Conservation (phyloP, 2,888 invertebrate species). For the Phorcus lineatus region DNA sequence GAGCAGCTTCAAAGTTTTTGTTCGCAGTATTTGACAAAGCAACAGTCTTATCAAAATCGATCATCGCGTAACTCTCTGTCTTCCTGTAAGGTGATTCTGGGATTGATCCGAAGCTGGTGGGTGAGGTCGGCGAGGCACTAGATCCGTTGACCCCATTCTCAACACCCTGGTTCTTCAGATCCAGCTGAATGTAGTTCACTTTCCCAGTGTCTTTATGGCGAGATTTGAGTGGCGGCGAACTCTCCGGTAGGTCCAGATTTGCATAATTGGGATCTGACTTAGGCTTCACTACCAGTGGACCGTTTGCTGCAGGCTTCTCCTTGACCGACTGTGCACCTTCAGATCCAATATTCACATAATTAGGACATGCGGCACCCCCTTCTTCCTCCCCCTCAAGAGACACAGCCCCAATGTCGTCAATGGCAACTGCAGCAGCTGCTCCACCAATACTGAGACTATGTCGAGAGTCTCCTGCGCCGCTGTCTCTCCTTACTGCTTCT, state of each 20-base stretch:
- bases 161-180: conserved; percentile 53
- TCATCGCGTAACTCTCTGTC: conserved; percentile 86
- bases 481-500: conserved; percentile 20
- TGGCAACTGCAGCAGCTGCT: conserved; percentile 11
- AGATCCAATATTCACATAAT: conserved; percentile 4
- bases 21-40: conserved; percentile 88
- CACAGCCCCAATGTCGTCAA: conserved; percentile 32
- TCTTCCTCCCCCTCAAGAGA: conserved; percentile 40
- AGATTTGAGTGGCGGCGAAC: neutral
- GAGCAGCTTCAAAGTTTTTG: conserved; percentile 82
- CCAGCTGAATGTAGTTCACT: conserved; percentile 66
- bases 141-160: conserved; percentile 47
- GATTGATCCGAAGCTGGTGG: conserved; percentile 53
- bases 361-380: conserved; percentile 31
- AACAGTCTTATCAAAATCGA: conserved; percentile 94
- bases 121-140: conserved; percentile 55
- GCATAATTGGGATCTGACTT: conserved; percentile 19
- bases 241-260: conserved; percentile 12
- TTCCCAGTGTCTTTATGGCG: conserved; percentile 40
- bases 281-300: neutral
- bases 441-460: neutral
- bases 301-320: conserved; percentile 3
- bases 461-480: conserved; percentile 13
- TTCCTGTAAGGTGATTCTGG: conserved; percentile 66
- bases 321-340: neutral